Evolutionary conservation across 2,113 vertebrate species (phyloP).

Genomic region (Actenoides lindsayi): DNA sequence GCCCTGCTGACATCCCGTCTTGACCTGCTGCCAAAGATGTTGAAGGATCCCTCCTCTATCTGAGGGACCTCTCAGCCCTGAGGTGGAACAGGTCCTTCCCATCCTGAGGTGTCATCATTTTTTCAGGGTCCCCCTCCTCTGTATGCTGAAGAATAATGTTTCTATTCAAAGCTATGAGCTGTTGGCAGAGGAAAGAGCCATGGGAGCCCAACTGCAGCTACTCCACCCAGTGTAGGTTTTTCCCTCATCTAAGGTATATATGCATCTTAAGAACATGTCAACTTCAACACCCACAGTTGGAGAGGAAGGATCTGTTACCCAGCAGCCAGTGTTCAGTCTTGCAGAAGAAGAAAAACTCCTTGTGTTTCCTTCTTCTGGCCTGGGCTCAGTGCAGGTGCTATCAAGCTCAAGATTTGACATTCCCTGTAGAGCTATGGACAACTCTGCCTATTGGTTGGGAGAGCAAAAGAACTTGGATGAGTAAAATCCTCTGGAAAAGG

Average conservation of each 20-base stretch:
- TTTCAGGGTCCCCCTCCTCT: neutral
- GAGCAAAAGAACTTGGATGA: neutral
- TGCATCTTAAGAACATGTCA: neutral
- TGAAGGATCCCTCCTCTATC: neutral
- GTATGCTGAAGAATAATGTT: neutral
- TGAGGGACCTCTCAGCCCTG: neutral
- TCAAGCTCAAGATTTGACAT: neutral
- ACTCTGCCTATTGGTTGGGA: neutral
- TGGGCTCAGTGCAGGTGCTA: neutral
- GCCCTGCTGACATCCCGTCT: accelerated
- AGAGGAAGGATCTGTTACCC: neutral
- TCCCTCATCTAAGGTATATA: neutral
- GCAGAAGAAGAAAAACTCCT: neutral
- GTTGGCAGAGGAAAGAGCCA: neutral
- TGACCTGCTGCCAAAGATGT: accelerated
- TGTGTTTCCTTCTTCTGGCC: neutral
- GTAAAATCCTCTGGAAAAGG: neutral
- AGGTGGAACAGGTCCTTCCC: neutral
- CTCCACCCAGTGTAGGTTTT: neutral
- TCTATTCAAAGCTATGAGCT: neutral
- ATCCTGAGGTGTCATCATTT: neutral
- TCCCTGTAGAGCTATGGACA: neutral
- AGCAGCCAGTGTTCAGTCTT: neutral
- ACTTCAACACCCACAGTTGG: neutral
- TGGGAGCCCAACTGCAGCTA: neutral